A percentile compares a stretch with the other conserved stretches of the same genome.
Conservation (phyloP, 2,113 vertebrate species). For the Capricornis sumatraensis region DNA sequence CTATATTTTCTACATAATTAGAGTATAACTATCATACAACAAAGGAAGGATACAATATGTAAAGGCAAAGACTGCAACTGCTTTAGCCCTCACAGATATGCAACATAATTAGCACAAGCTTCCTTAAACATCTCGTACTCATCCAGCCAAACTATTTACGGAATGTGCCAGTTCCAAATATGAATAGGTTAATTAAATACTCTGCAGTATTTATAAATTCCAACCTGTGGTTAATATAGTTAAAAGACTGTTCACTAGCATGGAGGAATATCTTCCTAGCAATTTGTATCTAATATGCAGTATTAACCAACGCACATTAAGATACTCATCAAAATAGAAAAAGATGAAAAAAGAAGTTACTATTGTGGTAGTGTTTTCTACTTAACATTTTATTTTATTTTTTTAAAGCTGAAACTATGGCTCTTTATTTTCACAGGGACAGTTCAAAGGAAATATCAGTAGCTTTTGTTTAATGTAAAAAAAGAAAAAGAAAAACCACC, state of each 20-base stretch:
- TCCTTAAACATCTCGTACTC: not conserved
- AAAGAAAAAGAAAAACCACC: not conserved
- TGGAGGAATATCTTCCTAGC: not conserved
- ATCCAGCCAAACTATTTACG: not conserved
- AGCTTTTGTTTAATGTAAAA: constrained; percentile 29
- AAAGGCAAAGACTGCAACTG: not conserved
- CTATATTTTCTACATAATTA: not conserved
- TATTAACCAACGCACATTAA: not conserved
- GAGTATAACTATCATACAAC: not conserved
- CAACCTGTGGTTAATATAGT: not conserved
- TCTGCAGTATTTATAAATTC: not conserved
- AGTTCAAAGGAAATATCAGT: constrained; percentile 22
- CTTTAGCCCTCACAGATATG: not conserved
- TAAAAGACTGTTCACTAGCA: not conserved
- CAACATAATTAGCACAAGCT: not conserved
- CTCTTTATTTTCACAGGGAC: constrained; percentile 65
- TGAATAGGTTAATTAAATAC: not conserved
- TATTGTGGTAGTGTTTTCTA: not conserved
- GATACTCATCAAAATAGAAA: not conserved
- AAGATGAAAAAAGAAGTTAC: not conserved
- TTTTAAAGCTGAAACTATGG: constrained; percentile 39
- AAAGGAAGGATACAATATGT: not conserved
- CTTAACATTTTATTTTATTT: not conserved
- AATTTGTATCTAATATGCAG: not conserved
- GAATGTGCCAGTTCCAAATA: not conserved